These are phyloP conservation scores for Thalassoma bifasciatum DNA, from an alignment of 2,113 vertebrate genomes.

Conservation along the genomic window DNA sequence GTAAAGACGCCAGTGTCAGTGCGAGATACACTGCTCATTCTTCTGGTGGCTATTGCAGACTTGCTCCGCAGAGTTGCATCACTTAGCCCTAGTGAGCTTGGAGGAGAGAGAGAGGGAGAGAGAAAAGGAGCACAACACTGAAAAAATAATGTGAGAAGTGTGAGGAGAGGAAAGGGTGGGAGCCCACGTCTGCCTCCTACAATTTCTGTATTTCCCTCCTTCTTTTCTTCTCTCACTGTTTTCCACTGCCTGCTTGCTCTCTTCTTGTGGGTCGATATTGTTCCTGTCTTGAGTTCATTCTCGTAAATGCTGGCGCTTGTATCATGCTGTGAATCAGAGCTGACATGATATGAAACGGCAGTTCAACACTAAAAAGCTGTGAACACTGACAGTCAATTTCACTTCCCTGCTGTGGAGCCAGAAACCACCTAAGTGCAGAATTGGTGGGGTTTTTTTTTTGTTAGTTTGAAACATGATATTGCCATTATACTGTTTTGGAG, in stretches of 20 bases:
- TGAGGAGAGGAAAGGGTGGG: slow-evolving; percentile 58
- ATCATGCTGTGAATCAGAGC: slow-evolving; percentile 28
- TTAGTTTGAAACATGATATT: slow-evolving; percentile 42
- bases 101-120: slow-evolving; percentile 14
- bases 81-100: slow-evolving; percentile 46
- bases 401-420: slow-evolving; percentile 24
- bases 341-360: slow-evolving; percentile 49
- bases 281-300: slow-evolving; percentile 23
- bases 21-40: slow-evolving; percentile 58
- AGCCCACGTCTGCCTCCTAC: slow-evolving; percentile 50
- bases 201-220: slow-evolving; percentile 34
- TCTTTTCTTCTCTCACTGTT: not conserved
- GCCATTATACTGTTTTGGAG: slow-evolving; percentile 45
- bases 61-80: slow-evolving; percentile 69
- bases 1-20: slow-evolving; percentile 69
- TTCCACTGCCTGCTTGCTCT: slow-evolving; percentile 14
- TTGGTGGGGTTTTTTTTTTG: slow-evolving; percentile 48
- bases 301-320: slow-evolving; percentile 6
- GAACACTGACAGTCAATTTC: slow-evolving; percentile 50
- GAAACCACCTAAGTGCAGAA: slow-evolving; percentile 33
- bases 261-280: not conserved
- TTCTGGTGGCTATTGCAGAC: slow-evolving; percentile 68
- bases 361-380: slow-evolving; percentile 35
- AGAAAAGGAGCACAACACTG: not conserved
- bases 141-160: slow-evolving; percentile 56